These are phyloP conservation scores for Elgaria multicarinata DNA, from an alignment of 2,113 vertebrate species.

Conservation along the genomic window DNA sequence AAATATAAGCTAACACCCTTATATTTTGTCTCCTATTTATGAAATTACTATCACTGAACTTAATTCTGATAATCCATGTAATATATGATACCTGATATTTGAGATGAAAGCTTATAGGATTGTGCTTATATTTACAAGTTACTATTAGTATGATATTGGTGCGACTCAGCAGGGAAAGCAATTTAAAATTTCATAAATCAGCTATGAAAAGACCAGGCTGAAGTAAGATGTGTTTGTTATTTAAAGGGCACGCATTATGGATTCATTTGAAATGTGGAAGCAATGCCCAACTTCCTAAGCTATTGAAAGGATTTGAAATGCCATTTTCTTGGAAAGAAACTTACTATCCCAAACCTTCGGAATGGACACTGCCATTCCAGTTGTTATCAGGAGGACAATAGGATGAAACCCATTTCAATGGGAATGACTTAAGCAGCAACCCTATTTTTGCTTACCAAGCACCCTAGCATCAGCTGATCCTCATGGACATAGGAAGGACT, in stretches of 20 bases:
- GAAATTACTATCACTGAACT: constrained; percentile 17
- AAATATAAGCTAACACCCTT: neutral
- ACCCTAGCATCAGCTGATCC: neutral
- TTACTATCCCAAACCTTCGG: constrained; percentile 21
- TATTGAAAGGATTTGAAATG: constrained; percentile 41
- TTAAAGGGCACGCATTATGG: constrained; percentile 28
- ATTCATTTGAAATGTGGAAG: constrained; percentile 31
- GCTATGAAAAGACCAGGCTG: constrained; percentile 2
- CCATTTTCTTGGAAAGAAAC: constrained; percentile 39
- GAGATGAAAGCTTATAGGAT: constrained; percentile 1
- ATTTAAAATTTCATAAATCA: constrained; percentile 22
- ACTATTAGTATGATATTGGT: constrained; percentile 18
- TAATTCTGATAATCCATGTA: neutral
- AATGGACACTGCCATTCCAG: constrained; percentile 15
- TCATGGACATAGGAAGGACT: neutral
- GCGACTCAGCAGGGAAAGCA: neutral
- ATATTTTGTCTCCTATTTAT: neutral
- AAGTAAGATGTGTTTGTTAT: constrained; percentile 12
- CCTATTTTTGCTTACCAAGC: neutral
- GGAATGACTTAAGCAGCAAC: neutral
- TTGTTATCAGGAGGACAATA: constrained; percentile 1
- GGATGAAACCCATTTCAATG: neutral
- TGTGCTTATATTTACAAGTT: constrained; percentile 29
- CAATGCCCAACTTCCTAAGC: neutral
- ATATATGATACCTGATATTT: neutral